phyloP scores from a whole-genome alignment of 2,113 vertebrate species.

The Percopsis transmontana region DNA sequence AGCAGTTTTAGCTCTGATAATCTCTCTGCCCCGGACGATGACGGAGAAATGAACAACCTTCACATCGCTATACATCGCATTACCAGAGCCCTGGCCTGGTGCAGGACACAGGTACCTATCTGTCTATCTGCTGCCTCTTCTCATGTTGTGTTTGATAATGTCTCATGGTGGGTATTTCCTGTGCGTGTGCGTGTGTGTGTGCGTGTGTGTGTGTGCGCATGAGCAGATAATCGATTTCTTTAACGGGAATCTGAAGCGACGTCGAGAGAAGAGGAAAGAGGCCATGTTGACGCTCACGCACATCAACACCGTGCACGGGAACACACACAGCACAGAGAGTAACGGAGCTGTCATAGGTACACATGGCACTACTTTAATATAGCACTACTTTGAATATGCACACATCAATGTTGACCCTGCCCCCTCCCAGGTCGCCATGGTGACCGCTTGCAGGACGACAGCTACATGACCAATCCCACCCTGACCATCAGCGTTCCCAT shows the following conservation, averaged over 20 bases:
- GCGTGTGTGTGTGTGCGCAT: constrained; percentile 7
- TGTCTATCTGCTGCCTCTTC: background rate
- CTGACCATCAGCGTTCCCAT: constrained; percentile 93
- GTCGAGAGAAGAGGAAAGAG: constrained; percentile 80
- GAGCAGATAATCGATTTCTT: constrained; percentile 83
- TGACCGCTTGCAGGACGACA: constrained; percentile 79
- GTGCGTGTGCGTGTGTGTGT: background rate
- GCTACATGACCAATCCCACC: constrained; percentile 83
- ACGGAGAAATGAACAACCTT: constrained; percentile 97
- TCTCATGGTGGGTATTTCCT: background rate
- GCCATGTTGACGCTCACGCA: constrained; percentile 88
- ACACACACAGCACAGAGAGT: constrained; percentile 76
- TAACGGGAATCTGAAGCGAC: constrained; percentile 81
- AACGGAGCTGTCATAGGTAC: constrained; percentile 73
- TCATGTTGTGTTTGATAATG: background rate
- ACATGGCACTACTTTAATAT: background rate
- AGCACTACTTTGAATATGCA: too few species aligned
- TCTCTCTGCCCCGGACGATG: constrained; percentile 90
- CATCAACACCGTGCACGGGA: constrained; percentile 60
- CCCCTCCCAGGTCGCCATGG: constrained; percentile 66
- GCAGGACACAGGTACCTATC: constrained; percentile 68
- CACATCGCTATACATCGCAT: constrained; percentile 94
- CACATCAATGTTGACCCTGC: background rate
- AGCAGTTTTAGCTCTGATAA: constrained; percentile 97
- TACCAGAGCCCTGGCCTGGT: constrained; percentile 82